phyloP scores from a whole-genome alignment of 2,113 vertebrate genomes.

The Climacteris rufus region DNA sequence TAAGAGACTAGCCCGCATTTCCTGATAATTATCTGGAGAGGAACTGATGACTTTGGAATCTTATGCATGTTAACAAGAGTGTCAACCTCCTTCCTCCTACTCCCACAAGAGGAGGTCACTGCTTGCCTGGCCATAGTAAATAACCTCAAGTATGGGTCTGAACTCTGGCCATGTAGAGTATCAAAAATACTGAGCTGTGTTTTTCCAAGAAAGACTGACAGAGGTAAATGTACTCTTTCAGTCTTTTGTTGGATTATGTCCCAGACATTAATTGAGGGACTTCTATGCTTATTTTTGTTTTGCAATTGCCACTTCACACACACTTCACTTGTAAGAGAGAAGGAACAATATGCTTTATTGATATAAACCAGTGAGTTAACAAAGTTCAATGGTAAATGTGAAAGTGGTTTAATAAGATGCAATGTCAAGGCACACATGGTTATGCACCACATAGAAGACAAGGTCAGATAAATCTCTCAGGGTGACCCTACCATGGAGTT shows the following conservation, averaged over 20 bases:
- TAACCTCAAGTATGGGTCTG: background rate
- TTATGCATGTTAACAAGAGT: background rate
- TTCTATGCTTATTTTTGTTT: background rate
- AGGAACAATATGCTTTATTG: background rate
- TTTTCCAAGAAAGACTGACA: background rate
- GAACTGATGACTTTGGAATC: background rate
- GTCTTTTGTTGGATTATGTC: background rate
- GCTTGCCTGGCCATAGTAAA: background rate
- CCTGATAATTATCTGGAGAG: background rate
- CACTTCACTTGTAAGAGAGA: background rate
- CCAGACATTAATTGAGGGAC: background rate
- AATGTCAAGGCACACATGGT: background rate
- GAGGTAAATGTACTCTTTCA: background rate
- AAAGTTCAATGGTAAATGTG: background rate
- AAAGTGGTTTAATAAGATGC: background rate
- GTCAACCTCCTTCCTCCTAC: background rate
- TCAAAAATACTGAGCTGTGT: background rate
- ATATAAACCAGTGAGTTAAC: background rate
- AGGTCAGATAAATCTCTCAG: background rate
- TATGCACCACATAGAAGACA: background rate
- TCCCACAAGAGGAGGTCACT: background rate
- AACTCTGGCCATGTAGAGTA: background rate
- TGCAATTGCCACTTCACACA: background rate
- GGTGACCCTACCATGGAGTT: accelerated
- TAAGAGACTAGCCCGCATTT: background rate